Base-by-base conservation (phyloP, 2,888 invertebrate genomes). In the Muscina levida region DNA sequence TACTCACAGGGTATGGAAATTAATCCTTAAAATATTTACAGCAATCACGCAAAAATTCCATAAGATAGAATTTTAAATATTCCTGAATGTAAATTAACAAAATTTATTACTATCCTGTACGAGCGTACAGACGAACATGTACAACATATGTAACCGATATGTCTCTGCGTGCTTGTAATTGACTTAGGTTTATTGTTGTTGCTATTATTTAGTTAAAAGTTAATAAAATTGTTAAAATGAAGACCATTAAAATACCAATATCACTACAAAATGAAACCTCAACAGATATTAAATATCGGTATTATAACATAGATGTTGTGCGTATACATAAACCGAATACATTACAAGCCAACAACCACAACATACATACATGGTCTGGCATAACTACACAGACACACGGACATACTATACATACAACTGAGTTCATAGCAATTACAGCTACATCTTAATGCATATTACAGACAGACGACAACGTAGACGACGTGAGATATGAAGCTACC, bases 371-470 rank as follows among this genome's bases (percentile, higher is more conserved):
- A n/a, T n/a, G n/a, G n/a, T n/a, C n/a, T n/a, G 71, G 67, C 79
- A 56, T 26, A 59, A 74, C 57, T 24, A 19, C 53, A 77, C 44
- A 46, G 24, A 65, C 39, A 66, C 31, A 53, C 17, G 24, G 17
- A 26, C 1, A 67, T 8, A 39, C 15, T 31, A 3, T 8, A 31
- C 8, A 3, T 31, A 3, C 31, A 8, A 31, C 8, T 31, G n/a
- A 31, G 3, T 31, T 31, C 31, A 31, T 31, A 31, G 3, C 31
- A 31, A 31, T 31, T 31, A 67, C 46, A 31, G n/a, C 24, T 57
- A 68, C 37, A 42, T 37, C 22, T 66, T 56, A 68, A 79, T 67
- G 19, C 24, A 75, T 62, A 37, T 51, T 53, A 53, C 44, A 59
- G 37, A 31, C 4, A 31, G 31, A 31, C 31, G 31, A 74, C 57